Base-by-base conservation (phyloP, 1,140 invertebrate genomes). In the Gonatopus flavifemur region DNA sequence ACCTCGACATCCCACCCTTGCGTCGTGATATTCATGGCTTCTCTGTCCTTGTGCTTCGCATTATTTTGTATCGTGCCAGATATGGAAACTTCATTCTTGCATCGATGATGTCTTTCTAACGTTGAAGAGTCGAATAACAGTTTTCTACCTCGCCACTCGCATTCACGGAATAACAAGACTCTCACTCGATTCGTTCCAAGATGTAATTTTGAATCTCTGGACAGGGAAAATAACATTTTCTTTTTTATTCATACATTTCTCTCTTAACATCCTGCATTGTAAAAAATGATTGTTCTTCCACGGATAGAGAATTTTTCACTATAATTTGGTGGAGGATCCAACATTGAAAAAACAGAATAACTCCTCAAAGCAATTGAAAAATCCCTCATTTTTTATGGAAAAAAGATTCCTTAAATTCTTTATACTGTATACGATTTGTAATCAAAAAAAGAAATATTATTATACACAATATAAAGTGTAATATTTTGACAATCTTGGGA, bases 151-250 rank as follows among this genome's bases (percentile, higher is more conserved):
- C 85, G 81, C 65, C 84, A 84, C 62, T 94, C 91, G 70, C 89
- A 90, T 76, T 95, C 93, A 57, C 86, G 85, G 74, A 91, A 94
- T 47, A 94, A 79, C 60, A 94, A 77, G 46, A 94, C 81, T 45
- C 92, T 80, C 38, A 89, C 83, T 79, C 88, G 84, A 64, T 87
- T 82, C 36, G 76, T 72, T 55, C 77, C 79, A 63, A 86, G 83
- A 53, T 76, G 72, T 41, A 48, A 50, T 0, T 25, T 44, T 10
- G 33, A 39, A 8, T 51, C 21, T 12, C 52, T 62, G 25, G 12
- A 46, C 37, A 33, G 13, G 49, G 1, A 40, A 20, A 30, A 39
- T 35, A 46, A 46, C 38, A 28, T 35, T 30, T 16, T 9, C 18
- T 8, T 22, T 8, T 21, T 21, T 42, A 9, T 32, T 51, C 46